Evolutionary conservation across 2,113 vertebrate species (phyloP).

Genomic region (Raja brachyura): DNA sequence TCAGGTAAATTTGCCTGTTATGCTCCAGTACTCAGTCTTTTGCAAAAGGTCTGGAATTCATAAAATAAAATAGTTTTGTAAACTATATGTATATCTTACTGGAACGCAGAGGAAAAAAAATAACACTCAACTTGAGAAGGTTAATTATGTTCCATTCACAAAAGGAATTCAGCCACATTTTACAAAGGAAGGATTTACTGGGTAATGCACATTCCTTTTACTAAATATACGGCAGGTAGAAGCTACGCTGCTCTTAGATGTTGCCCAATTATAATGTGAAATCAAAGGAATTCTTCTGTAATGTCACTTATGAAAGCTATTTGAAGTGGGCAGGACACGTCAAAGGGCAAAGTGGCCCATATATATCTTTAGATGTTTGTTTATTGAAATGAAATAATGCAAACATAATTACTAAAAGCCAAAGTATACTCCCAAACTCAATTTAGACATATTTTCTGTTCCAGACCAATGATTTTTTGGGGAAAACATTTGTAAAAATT

Average conservation of each 20-base stretch:
- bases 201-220: background rate
- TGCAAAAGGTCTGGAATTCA: background rate
- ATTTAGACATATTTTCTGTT: background rate
- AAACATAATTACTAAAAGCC: background rate
- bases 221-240: conserved; percentile 1
- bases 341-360: background rate
- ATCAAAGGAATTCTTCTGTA: conserved; percentile 28
- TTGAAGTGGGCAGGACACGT: background rate
- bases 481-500: background rate
- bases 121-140: background rate
- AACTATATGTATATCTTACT: background rate
- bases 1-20: background rate
- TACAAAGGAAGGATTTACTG: conserved; percentile 12
- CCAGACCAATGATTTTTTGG: too few relatives aligned
- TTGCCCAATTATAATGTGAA: conserved; percentile 24
- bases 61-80: conserved; percentile 17
- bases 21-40: background rate
- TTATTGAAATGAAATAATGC: conserved; percentile 5
- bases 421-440: background rate
- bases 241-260: background rate
- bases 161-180: background rate
- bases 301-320: background rate
- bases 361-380: background rate
- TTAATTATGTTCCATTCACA: conserved; percentile 29
- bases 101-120: background rate